Percentiles rank a stretch among this genome's conserved stretches.
Evolutionary conservation across 2,888 invertebrate species (phyloP).

Genomic region (Cyclophora punctaria): DNA sequence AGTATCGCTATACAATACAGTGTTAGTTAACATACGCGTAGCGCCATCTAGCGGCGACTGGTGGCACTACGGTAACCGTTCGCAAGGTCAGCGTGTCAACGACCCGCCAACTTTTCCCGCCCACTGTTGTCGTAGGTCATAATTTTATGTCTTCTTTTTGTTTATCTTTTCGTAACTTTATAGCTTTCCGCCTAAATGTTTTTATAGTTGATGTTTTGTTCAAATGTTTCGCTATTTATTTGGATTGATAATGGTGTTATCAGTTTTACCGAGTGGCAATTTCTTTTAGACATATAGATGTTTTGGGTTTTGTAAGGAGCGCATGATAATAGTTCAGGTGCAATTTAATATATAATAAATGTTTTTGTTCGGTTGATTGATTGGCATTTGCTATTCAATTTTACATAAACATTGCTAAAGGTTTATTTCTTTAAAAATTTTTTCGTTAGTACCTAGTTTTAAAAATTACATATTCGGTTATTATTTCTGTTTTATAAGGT

Average conservation of each 20-base stretch:
- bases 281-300: too few species aligned
- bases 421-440: too few species aligned
- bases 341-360: too few species aligned
- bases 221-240: constrained; percentile 19
- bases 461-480: too few species aligned
- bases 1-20: constrained; percentile 11
- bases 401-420: too few species aligned
- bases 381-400: too few species aligned
- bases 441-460: too few species aligned
- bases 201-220: constrained; percentile 28
- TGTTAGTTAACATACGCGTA: constrained; percentile 18
- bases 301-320: too few species aligned
- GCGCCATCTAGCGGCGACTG: constrained; percentile 58
- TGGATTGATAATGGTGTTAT: background rate
- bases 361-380: too few species aligned
- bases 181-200: constrained; percentile 58
- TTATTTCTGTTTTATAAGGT: too few species aligned
- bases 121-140: constrained; percentile 75
- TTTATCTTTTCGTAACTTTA: constrained; percentile 74
- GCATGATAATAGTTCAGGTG: too few species aligned
- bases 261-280: too few species aligned
- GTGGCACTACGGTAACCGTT: constrained; percentile 33
- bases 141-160: constrained; percentile 76
- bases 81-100: constrained; percentile 71
- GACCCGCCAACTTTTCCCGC: constrained; percentile 74